Evolutionary conservation across 2,113 vertebrate genomes (phyloP).

Genomic region (Pluvianellus socialis): DNA sequence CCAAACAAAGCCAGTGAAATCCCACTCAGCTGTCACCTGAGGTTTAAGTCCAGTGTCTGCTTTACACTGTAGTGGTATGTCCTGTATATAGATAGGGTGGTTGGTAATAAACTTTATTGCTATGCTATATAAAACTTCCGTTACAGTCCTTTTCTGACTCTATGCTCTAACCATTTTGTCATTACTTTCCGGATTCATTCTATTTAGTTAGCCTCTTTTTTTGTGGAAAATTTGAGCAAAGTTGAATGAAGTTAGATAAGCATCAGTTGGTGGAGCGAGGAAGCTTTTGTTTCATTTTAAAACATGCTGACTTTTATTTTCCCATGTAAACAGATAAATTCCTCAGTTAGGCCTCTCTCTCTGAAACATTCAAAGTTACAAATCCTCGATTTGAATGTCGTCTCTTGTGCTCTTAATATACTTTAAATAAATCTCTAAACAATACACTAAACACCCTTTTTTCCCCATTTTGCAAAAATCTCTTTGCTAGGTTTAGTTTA

Average conservation of each 20-base stretch:
- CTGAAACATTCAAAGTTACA: background rate
- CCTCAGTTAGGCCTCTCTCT: background rate
- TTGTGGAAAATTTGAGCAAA: slow-evolving; percentile 1
- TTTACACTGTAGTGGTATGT: background rate
- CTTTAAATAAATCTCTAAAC: background rate
- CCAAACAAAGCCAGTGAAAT: background rate
- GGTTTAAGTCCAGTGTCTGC: background rate
- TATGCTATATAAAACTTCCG: background rate
- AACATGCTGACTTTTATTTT: slow-evolving; percentile 2
- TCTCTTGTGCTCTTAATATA: background rate
- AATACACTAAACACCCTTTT: accelerated
- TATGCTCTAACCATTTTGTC: background rate
- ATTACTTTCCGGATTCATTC: background rate
- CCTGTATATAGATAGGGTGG: background rate
- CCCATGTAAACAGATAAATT: background rate
- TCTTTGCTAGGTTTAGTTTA: background rate
- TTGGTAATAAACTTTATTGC: background rate
- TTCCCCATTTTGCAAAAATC: background rate
- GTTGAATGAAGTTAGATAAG: background rate
- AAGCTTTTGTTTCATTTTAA: background rate
- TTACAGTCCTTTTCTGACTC: background rate
- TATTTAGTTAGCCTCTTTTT: background rate
- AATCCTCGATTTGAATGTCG: background rate
- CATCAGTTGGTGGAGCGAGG: background rate
- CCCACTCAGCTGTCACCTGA: background rate